phyloP scores from a whole-genome alignment of 2,113 vertebrate genomes.

The Pterocles orientalis region DNA sequence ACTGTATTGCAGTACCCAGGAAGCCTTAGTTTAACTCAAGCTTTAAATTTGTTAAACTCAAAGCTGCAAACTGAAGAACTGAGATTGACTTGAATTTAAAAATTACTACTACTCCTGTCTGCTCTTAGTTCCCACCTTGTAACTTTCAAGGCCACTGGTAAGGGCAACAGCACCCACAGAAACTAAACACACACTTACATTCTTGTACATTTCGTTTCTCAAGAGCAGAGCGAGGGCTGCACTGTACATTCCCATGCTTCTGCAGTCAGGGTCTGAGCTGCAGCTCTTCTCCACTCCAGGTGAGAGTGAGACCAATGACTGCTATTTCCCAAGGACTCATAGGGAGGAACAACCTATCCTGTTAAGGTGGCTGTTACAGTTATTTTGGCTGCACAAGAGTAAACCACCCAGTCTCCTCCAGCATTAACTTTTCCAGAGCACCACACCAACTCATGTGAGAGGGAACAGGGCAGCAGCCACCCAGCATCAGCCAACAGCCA shows the following conservation, averaged over 20 bases:
- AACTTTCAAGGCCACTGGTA: neutral
- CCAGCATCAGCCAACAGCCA: neutral
- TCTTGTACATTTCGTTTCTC: neutral
- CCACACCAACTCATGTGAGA: no score
- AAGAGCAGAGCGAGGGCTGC: neutral
- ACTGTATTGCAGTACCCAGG: neutral
- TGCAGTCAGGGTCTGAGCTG: neutral
- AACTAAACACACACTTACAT: neutral
- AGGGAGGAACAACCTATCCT: no score
- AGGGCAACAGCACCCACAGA: neutral
- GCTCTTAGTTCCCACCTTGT: neutral
- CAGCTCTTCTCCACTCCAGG: neutral
- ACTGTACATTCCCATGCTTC: neutral
- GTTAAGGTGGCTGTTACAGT: neutral
- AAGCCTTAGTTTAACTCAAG: neutral
- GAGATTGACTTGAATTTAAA: neutral
- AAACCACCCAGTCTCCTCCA: neutral
- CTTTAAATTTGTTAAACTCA: neutral
- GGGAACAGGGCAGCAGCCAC: no score
- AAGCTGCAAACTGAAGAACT: neutral
- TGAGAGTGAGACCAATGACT: neutral
- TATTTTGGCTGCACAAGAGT: neutral
- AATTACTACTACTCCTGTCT: neutral
- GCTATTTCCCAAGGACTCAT: neutral
- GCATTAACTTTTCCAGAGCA: no score